These are phyloP conservation scores for Gymnorhina tibicen DNA, from an alignment of 2,113 vertebrate genomes.

Conservation along the genomic window DNA sequence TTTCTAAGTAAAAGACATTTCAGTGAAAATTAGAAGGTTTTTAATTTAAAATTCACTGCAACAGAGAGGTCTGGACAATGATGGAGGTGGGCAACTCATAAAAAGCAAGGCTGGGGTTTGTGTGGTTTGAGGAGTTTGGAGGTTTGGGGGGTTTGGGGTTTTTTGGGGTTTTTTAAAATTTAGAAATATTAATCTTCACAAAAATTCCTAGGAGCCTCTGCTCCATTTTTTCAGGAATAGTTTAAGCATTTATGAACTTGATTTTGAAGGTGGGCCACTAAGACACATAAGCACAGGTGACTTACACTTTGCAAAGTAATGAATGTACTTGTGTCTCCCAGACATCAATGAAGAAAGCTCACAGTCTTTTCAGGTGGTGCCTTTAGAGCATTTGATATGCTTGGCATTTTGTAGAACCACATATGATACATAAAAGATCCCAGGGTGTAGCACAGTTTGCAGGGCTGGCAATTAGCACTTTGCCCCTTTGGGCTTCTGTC, in stretches of 20 bases:
- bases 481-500: background rate
- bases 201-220: background rate
- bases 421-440: background rate
- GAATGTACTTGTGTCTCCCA: background rate
- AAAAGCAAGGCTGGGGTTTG: background rate
- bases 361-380: background rate
- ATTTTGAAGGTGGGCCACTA: background rate
- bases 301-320: background rate
- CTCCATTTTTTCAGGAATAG: background rate
- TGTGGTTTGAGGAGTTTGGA: background rate
- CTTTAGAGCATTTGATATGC: background rate
- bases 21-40: background rate
- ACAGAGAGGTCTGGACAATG: background rate
- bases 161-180: background rate
- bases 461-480: background rate
- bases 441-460: background rate
- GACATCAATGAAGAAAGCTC: background rate
- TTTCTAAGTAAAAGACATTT: background rate
- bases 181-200: background rate
- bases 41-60: background rate
- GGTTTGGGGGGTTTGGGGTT: background rate
- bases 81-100: background rate
- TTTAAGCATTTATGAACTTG: background rate
- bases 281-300: background rate
- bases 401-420: background rate